A percentile compares a stretch with the other conserved stretches of the same genome.
These are phyloP conservation scores for Tribolium castaneum DNA, from an alignment of 1,140 invertebrate genomes.

Conservation along the genomic window DNA sequence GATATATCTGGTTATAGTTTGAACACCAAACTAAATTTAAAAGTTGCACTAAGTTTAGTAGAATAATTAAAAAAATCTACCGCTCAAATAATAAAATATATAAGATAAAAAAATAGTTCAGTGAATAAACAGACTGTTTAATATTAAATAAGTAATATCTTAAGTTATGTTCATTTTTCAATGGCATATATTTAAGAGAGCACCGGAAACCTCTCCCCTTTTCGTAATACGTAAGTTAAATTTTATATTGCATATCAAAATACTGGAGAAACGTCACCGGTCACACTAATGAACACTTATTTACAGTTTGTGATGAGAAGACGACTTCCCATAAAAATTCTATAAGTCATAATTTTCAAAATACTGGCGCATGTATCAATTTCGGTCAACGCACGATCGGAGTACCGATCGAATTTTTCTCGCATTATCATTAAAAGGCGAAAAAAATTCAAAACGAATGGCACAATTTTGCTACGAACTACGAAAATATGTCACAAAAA, in stretches of 20 bases:
- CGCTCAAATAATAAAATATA: constrained; percentile 41
- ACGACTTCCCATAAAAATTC: constrained; percentile 1
- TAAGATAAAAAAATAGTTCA: constrained; percentile 38
- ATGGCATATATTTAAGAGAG: constrained; percentile 29
- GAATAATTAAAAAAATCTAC: constrained; percentile 38
- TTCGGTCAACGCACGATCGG: background rate
- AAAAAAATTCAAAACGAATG: background rate
- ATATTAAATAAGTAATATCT: constrained; percentile 37
- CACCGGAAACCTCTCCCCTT: background rate
- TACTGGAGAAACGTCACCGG: background rate
- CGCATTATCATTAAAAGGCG: background rate
- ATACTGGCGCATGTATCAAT: constrained; percentile 48
- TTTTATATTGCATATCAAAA: constrained; percentile 40
- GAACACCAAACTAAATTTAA: constrained; percentile 41
- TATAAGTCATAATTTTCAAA: constrained; percentile 46
- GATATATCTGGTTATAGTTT: constrained; percentile 39
- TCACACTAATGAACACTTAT: constrained; percentile 37
- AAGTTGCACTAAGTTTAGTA: constrained; percentile 40
- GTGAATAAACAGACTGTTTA: constrained; percentile 32
- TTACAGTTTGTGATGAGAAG: constrained; percentile 13
- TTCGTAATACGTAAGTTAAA: constrained; percentile 25
- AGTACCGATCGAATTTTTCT: constrained; percentile 40
- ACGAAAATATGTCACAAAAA: constrained; percentile 26
- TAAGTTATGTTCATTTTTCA: constrained; percentile 33
- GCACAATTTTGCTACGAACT: constrained; percentile 11